Base-by-base conservation (phyloP, 1,140 invertebrate genomes). In the Hypsibius dujardini region DNA sequence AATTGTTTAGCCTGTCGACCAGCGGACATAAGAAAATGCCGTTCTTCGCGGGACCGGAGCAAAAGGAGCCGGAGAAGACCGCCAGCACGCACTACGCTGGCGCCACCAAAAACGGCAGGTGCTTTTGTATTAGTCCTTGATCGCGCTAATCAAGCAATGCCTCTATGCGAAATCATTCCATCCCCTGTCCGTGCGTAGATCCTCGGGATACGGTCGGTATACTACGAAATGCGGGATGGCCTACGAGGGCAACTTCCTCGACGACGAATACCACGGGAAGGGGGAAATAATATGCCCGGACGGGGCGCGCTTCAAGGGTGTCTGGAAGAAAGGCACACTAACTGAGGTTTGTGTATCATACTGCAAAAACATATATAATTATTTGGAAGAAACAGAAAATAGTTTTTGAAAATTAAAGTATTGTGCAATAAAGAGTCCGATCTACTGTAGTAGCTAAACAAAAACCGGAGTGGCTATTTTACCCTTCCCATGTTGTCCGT, bases 1-100 rank as follows among this genome's bases (percentile, higher is more conserved):
- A n/a, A n/a, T n/a, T n/a, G n/a, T n/a, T n/a, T n/a, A n/a, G n/a
- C n/a, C n/a, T n/a, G n/a, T n/a, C n/a, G n/a, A n/a, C n/a, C n/a
- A n/a, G n/a, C n/a, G n/a, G n/a, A n/a, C n/a, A n/a, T n/a, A n/a
- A n/a, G n/a, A n/a, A n/a, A n/a, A n/a, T n/a, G n/a, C n/a, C n/a
- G n/a, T n/a, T n/a, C n/a, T n/a, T n/a, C n/a, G n/a, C n/a, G n/a
- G n/a, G n/a, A n/a, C n/a, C n/a, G n/a, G n/a, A n/a, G n/a, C n/a
- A n/a, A n/a, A n/a, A n/a, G n/a, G n/a, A n/a, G n/a, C n/a, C n/a
- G n/a, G n/a, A n/a, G n/a, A n/a, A n/a, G n/a, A n/a, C n/a, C n/a
- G n/a, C n/a, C n/a, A n/a, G n/a, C n/a, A n/a, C n/a, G n/a, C 42
- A 67, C 42, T 67, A 67, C 42, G 62, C 62, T 42, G 62, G 62